Evolutionary conservation across 2,113 vertebrate species (phyloP).

Genomic region (Balaeniceps rex): DNA sequence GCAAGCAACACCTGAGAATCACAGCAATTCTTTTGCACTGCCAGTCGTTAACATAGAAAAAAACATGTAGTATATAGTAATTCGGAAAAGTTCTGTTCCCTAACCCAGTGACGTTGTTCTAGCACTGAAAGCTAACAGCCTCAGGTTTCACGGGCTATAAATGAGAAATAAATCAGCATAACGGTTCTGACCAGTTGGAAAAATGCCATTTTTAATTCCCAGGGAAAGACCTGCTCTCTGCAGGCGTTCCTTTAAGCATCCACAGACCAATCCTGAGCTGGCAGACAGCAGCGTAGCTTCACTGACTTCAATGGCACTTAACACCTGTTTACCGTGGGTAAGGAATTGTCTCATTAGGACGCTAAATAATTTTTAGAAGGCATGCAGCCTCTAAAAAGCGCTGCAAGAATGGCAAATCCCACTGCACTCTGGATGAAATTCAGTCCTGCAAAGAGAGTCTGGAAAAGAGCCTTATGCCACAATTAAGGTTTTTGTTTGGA

Average conservation of each 20-base stretch:
- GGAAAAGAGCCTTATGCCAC: conserved; percentile 24
- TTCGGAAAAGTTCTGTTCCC: conserved; percentile 63
- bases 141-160: conserved; percentile 54
- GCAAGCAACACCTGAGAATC: conserved; percentile 45
- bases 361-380: conserved; percentile 6
- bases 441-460: background rate
- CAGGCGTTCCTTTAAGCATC: background rate
- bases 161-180: conserved; percentile 38
- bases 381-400: background rate
- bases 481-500: conserved; percentile 46
- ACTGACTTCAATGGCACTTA: conserved; percentile 20
- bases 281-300: conserved; percentile 13
- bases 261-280: background rate
- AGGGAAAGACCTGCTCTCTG: background rate
- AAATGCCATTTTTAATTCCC: conserved; percentile 28
- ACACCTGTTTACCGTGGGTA: background rate
- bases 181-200: conserved; percentile 41
- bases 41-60: conserved; percentile 54
- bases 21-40: conserved; percentile 50
- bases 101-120: conserved; percentile 45
- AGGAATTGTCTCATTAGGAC: background rate
- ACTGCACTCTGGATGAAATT: background rate
- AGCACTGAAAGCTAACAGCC: conserved; percentile 61
- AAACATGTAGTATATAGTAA: conserved; percentile 44
- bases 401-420: conserved; percentile 2